Percentiles rank a stretch among this genome's conserved stretches.
phyloP scores from a whole-genome alignment of 2,888 invertebrate genomes.

The Nomada fucata region DNA sequence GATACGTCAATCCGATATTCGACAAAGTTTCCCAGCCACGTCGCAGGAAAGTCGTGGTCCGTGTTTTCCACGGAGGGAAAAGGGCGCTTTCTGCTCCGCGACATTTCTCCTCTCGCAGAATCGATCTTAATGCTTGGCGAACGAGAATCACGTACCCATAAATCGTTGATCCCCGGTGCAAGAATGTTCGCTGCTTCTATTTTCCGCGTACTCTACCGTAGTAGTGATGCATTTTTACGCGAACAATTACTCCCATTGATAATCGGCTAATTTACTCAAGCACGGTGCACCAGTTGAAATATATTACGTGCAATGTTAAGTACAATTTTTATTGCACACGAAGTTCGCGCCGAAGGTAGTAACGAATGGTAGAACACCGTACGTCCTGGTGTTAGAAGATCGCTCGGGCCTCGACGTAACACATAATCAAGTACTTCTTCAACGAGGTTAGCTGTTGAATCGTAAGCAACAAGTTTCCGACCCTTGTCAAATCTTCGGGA shows the following conservation, averaged over 20 bases:
- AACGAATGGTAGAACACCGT: too few species aligned
- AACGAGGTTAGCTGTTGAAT: slow-evolving; percentile 44
- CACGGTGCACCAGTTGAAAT: too few species aligned
- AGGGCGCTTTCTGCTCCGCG: slow-evolving; percentile 49
- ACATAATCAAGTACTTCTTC: slow-evolving; percentile 4
- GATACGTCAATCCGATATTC: slow-evolving; percentile 82
- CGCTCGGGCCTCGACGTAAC: neutral
- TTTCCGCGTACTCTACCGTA: neutral
- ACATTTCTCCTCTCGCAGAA: slow-evolving; percentile 46
- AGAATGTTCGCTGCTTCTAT: slow-evolving; percentile 35
- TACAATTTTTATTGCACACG: too few species aligned
- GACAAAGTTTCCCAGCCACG: slow-evolving; percentile 73
- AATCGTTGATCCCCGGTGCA: slow-evolving; percentile 54
- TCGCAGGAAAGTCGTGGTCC: slow-evolving; percentile 56
- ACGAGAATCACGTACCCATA: slow-evolving; percentile 64
- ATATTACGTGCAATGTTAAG: too few species aligned
- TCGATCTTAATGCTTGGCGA: slow-evolving; percentile 66
- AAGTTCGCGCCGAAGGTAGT: too few species aligned
- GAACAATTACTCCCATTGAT: neutral
- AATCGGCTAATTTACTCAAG: too few species aligned
- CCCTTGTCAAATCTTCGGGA: slow-evolving; percentile 45
- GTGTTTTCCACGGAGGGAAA: slow-evolving; percentile 62
- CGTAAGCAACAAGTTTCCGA: slow-evolving; percentile 61
- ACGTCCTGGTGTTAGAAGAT: neutral
- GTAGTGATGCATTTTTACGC: neutral